Conservation (phyloP, 92 coral and sea anemone species). For the Umimayanthus chanpuru region DNA sequence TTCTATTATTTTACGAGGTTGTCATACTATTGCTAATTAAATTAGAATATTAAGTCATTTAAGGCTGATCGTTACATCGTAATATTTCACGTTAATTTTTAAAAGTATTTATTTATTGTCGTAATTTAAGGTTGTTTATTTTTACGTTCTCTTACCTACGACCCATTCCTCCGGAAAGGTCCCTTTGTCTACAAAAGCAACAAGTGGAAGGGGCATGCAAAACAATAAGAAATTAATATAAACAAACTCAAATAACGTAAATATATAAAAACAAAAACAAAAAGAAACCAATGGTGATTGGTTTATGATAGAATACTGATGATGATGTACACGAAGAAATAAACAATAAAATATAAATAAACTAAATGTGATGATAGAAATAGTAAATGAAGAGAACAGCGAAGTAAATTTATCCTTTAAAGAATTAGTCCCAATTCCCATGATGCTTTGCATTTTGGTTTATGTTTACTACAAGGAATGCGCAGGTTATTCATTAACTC, state of each 20-base stretch:
- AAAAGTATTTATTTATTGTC: background rate
- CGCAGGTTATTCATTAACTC: background rate
- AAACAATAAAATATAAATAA: background rate
- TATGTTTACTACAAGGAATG: background rate
- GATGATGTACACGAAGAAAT: background rate
- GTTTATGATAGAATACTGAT: background rate
- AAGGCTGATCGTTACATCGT: background rate
- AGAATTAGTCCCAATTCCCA: background rate
- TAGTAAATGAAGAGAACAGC: background rate
- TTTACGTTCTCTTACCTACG: conserved; percentile 23
- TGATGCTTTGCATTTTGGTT: background rate
- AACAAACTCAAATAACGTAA: background rate
- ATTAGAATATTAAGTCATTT: background rate
- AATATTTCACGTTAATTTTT: background rate
- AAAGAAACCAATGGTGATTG: background rate
- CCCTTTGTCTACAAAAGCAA: conserved; percentile 23
- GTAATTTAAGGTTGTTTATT: background rate
- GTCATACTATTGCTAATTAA: background rate
- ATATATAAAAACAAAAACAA: background rate
- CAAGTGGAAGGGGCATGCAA: background rate
- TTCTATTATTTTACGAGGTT: background rate
- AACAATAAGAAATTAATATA: background rate
- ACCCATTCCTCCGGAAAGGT: conserved; percentile 32
- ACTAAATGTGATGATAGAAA: background rate
- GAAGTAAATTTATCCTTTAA: too few species aligned